A percentile compares a stretch with the other conserved stretches of the same genome.
These are phyloP conservation scores for Spatulosminthurus flaviceps DNA, from an alignment of 2,888 invertebrate species.

Conservation along the genomic window DNA sequence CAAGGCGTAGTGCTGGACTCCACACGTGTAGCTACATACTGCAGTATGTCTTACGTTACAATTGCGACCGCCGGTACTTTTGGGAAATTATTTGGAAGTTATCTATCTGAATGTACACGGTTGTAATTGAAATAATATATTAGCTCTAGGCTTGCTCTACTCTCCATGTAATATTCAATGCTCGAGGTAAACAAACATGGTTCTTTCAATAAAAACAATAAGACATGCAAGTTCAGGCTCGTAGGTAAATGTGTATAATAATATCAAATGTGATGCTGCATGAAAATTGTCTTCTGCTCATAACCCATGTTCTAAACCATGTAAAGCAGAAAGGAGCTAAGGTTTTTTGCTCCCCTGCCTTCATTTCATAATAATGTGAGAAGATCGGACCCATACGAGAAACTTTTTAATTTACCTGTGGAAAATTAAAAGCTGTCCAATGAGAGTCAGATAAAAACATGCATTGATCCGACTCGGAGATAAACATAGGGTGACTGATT, in stretches of 20 bases:
- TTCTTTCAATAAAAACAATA: background rate
- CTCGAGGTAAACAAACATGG: background rate
- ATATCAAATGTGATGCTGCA: background rate
- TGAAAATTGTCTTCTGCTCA: no score
- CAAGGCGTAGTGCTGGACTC: no score
- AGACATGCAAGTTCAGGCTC: background rate
- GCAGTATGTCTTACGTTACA: background rate
- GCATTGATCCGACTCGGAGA: background rate
- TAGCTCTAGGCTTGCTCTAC: background rate
- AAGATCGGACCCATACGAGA: background rate
- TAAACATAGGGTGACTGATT: slow-evolving; percentile 22
- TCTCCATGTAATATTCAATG: background rate
- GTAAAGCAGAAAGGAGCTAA: no score
- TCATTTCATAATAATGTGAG: background rate
- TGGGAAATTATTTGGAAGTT: slow-evolving; percentile 10
- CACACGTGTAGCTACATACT: no score
- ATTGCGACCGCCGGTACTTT: background rate
- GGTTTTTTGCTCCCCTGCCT: background rate
- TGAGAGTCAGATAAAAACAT: background rate
- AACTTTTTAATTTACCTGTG: background rate
- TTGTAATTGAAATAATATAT: slow-evolving; percentile 26
- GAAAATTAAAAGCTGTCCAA: slow-evolving; percentile 7
- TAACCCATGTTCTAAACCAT: no score
- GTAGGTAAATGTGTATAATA: background rate
- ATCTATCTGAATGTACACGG: no score